Evolutionary conservation across 1,140 invertebrate genomes (phyloP).

Genomic region (Trachymyrmex cornetzi): DNA sequence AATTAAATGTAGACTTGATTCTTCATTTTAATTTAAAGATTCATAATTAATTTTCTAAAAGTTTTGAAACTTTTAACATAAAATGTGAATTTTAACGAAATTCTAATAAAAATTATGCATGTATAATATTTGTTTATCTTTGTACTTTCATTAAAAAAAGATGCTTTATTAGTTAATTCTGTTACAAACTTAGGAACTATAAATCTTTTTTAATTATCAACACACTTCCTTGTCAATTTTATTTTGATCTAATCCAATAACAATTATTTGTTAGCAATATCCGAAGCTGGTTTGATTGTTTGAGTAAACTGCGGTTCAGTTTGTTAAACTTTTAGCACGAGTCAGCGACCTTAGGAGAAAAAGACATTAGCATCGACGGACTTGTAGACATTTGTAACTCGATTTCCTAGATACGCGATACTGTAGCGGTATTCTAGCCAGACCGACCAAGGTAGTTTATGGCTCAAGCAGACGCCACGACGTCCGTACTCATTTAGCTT

Average conservation of each 20-base stretch:
- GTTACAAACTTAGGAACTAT: background rate
- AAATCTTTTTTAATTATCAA: background rate
- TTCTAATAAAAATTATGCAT: background rate
- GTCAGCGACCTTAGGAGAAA: constrained; percentile 2
- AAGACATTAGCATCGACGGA: constrained; percentile 15
- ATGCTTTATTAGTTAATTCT: background rate
- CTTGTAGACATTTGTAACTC: constrained; percentile 58
- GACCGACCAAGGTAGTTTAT: constrained; percentile 59
- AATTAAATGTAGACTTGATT: background rate
- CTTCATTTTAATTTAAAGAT: background rate
- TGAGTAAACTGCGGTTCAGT: background rate
- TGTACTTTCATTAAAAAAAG: background rate
- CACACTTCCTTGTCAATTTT: background rate
- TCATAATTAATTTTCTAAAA: background rate
- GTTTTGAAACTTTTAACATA: background rate
- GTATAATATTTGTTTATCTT: background rate
- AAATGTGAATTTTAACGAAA: background rate
- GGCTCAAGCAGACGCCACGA: constrained; percentile 49
- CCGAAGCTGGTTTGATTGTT: background rate
- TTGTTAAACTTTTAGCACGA: background rate
- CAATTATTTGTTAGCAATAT: background rate
- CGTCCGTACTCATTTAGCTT: constrained; percentile 61
- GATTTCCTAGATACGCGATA: constrained; percentile 55
- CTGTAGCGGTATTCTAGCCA: constrained; percentile 24
- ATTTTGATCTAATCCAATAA: background rate